Evolutionary conservation across 2,888 invertebrate genomes (phyloP), one percentile per base, ranked within the genome.

Genomic region (Catocala fraxini): DNA sequence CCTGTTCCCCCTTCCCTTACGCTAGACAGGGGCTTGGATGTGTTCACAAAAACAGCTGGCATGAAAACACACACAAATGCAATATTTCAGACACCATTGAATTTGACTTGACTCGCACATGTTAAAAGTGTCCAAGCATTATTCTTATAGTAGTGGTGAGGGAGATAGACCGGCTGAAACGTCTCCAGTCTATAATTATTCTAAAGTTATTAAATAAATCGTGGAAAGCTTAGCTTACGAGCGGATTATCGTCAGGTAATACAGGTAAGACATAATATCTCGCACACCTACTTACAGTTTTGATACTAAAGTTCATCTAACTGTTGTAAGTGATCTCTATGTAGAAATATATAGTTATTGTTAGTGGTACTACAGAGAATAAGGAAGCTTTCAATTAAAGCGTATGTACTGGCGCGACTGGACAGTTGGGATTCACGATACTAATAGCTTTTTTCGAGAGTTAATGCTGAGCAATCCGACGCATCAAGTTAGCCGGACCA

Each of bases 221-320:
- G 33, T 56, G 4, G 46, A 61, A 49, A 57, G 67, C 72, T 70
- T 73, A 49, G 75, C 71, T 71, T 77, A 48, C 47, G 63, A 62
- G 35, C n/a, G 4, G 15, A 42, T 25, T 25, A 39, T 42, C 41
- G 25, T 11, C 43, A 13, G 6, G 15, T 15, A 25, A 42, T 39
- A 51, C 6, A 1, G 10, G 11, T 39, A 6, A 39, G 9, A 39
- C 6, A 39, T 39, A 9, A 39, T 39, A 9, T 39, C 35, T 39
- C 35, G 6, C 4, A 39, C 6, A 9, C 25, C 25, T 25, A 25
- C 25, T 39, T 39, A 7, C 0, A 39, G 6, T 15, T 46, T 46
- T 46, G 4, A 46, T 46, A 46, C 46, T 46, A 46, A 46, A 46
- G 46, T 46, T 15, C 9, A 15, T 15, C 46, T 46, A 46, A 46